Evolutionary conservation across 2,888 invertebrate species (phyloP), one percentile per base, ranked within the genome.

Genomic region (Hypercompe scribonia): DNA sequence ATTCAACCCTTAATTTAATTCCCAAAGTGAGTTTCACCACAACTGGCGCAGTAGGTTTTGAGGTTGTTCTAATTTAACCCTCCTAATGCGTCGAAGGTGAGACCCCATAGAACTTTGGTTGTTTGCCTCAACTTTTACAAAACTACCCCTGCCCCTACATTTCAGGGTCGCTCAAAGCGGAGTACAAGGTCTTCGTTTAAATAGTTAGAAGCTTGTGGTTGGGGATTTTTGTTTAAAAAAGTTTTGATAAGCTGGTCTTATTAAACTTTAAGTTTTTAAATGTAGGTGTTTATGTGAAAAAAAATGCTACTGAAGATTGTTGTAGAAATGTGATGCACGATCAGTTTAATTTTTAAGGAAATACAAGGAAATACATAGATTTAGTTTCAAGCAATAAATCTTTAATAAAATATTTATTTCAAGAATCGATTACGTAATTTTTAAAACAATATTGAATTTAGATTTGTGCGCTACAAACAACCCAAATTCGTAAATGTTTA

Each of bases 101-200:
- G 75, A 76, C 31, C 61, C 72, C 74, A 76, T 77, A 73, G 76
- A 83, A 83, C 78, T 81, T 82, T 64, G 70, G 65, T 72, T 78
- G 73, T 83, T 81, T 84, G 76, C 70, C 65, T 31, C 21, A 83
- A 83, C 73, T 83, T 83, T 81, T 81, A 77, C 81, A 83, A 81
- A 84, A 76, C 81, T 58, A 18, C 72, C 74, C 81, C 74, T 76
- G 73, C 78, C 83, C 36, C 8, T 21, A 83, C 77, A 84, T 79
- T 83, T 79, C 71, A 77, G 76, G 75, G 79, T 64, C 81, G 65
- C 72, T 74, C 81, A 75, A 70, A 68, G 58, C 18, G 66, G 76
- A 72, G 68, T 71, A 71, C 75, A 71, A 70, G 74, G 68, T 68
- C 65, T 71, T 75, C 74, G 81, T 85, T 85, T 68, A 77, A 79